These are phyloP conservation scores for Epicauta chinensis DNA, from an alignment of 1,140 invertebrate genomes.

Conservation along the genomic window DNA sequence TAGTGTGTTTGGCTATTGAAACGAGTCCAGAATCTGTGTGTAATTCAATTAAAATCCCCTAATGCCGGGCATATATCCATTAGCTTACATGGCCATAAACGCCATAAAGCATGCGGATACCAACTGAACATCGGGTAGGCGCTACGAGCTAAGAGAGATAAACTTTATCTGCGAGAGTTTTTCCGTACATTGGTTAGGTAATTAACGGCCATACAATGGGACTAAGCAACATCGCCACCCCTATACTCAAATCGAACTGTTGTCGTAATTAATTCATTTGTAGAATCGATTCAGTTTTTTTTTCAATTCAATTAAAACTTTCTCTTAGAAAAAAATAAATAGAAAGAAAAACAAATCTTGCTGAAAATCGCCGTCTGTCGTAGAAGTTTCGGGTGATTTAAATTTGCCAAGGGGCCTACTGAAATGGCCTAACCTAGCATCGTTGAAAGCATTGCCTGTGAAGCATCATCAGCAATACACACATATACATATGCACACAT, in stretches of 20 bases:
- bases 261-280: too few species aligned
- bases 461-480: too few species aligned
- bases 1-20: conserved; percentile 6
- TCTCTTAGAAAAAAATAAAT: too few species aligned
- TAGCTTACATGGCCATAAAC: conserved; percentile 13
- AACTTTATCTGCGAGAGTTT: conserved; percentile 16
- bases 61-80: conserved; percentile 11
- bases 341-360: too few species aligned
- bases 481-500: too few species aligned
- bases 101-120: conserved; percentile 15
- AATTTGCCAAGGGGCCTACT: too few species aligned
- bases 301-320: too few species aligned
- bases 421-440: too few species aligned
- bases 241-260: not conserved
- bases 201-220: conserved; percentile 14
- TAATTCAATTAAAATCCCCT: conserved; percentile 17
- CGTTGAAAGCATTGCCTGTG: too few species aligned
- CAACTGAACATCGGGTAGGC: conserved; percentile 5
- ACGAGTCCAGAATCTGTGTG: conserved; percentile 7
- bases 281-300: too few species aligned
- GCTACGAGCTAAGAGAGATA: conserved; percentile 10
- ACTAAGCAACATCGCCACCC: conserved; percentile 12
- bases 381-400: too few species aligned
- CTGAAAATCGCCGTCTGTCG: too few species aligned
- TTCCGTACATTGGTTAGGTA: conserved; percentile 14